Percentiles rank a stretch among this genome's conserved stretches.
phyloP scores from a whole-genome alignment of 2,113 vertebrate genomes.

The Oenanthe melanoleuca region DNA sequence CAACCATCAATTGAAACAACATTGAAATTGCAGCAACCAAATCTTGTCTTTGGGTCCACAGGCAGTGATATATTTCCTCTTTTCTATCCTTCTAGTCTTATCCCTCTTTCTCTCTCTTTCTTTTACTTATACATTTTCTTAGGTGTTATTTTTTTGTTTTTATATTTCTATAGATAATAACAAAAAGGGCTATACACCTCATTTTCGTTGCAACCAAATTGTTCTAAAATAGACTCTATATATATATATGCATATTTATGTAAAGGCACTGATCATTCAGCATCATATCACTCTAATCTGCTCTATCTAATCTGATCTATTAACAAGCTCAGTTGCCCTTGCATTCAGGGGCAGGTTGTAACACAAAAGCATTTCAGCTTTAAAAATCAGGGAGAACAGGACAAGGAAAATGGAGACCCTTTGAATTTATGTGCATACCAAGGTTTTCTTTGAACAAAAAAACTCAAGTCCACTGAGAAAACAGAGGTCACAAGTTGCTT shows the following conservation, averaged over 20 bases:
- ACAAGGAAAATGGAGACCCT: background rate
- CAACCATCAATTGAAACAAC: accelerated
- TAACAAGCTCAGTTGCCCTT: background rate
- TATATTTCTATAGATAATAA: background rate
- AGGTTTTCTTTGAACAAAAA: background rate
- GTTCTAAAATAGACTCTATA: background rate
- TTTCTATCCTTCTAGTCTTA: background rate
- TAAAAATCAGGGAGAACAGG: background rate
- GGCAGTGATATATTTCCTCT: background rate
- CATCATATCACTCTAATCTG: background rate
- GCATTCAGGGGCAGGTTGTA: accelerated
- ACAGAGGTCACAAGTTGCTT: background rate
- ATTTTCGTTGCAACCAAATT: background rate
- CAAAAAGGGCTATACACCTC: background rate
- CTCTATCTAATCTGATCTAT: background rate
- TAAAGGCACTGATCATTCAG: background rate
- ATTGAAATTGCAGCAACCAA: accelerated
- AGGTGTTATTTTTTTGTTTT: background rate
- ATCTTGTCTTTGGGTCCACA: background rate
- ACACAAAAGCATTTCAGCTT: background rate
- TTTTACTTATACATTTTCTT: background rate
- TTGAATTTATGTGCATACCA: background rate
- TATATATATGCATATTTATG: too few relatives aligned
- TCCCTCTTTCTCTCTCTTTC: background rate
- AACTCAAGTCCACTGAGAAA: background rate